Conservation (phyloP, 2,888 invertebrate species). For the Aromia moschata region DNA sequence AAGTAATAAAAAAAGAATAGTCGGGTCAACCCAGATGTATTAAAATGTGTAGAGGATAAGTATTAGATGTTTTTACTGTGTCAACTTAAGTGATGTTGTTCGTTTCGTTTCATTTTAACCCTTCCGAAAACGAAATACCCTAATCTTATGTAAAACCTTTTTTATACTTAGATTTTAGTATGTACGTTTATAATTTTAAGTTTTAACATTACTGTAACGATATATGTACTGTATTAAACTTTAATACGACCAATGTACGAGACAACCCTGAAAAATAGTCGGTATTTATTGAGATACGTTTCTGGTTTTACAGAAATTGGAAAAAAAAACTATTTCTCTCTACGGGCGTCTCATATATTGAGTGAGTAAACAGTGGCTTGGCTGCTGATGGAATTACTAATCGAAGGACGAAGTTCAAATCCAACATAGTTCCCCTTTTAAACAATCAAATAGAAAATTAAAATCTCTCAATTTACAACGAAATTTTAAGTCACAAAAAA, state of each 20-base stretch:
- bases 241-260: slow-evolving; percentile 28
- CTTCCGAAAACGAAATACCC: neutral
- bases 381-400: too few species aligned
- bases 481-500: too few species aligned
- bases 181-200: slow-evolving; percentile 7
- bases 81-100: slow-evolving; percentile 7
- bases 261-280: slow-evolving; percentile 17
- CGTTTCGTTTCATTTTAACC: slow-evolving; percentile 3
- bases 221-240: slow-evolving; percentile 25
- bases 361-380: too few species aligned
- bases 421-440: too few species aligned
- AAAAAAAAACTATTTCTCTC: slow-evolving; percentile 15
- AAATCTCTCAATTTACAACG: too few species aligned
- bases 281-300: slow-evolving; percentile 16
- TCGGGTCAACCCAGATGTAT: slow-evolving; percentile 14
- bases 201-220: slow-evolving; percentile 18
- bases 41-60: slow-evolving; percentile 8
- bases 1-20: neutral
- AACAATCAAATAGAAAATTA: too few species aligned
- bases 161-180: slow-evolving; percentile 19
- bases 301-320: slow-evolving; percentile 43
- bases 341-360: too few species aligned
- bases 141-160: slow-evolving; percentile 18
- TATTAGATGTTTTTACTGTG: slow-evolving; percentile 9
- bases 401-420: too few species aligned